These are phyloP conservation scores for Campoplex capitator DNA, from an alignment of 2,888 invertebrate genomes.

Conservation along the genomic window DNA sequence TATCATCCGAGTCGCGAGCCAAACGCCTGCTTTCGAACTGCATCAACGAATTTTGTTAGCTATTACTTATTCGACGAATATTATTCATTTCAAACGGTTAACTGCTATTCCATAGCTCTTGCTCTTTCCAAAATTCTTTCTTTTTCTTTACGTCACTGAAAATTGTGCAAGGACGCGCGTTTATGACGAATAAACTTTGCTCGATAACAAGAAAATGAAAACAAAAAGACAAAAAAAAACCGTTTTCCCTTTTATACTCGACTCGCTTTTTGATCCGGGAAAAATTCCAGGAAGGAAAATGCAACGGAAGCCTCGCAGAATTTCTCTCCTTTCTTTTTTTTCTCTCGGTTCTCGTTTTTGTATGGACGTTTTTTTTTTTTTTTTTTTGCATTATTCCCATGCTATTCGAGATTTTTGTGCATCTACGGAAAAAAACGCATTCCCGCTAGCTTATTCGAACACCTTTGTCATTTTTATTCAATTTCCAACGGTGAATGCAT, in stretches of 20 bases:
- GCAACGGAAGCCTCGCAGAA: not conserved
- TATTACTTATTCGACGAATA: slow-evolving; percentile 43
- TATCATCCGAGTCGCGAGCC: slow-evolving; percentile 41
- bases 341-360: not conserved
- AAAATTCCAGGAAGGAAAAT: not conserved
- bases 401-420: slow-evolving; percentile 1
- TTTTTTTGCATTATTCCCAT: not conserved
- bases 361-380: slow-evolving; percentile 1
- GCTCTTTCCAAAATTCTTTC: not conserved
- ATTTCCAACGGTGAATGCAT: slow-evolving; percentile 62
- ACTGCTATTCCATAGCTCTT: not conserved
- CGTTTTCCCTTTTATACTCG: no score
- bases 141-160: slow-evolving; percentile 2
- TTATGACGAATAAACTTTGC: slow-evolving; percentile 10
- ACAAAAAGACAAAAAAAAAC: not conserved
- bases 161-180: slow-evolving; percentile 6
- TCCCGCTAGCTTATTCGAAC: slow-evolving; percentile 33
- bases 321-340: not conserved
- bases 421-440: slow-evolving; percentile 3
- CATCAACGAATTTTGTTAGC: slow-evolving; percentile 37
- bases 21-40: slow-evolving; percentile 39
- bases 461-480: slow-evolving; percentile 59
- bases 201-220: not conserved
- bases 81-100: slow-evolving; percentile 41
- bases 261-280: not conserved